Base-by-base conservation (phyloP, 2,888 invertebrate species). In the Erannis defoliaria region DNA sequence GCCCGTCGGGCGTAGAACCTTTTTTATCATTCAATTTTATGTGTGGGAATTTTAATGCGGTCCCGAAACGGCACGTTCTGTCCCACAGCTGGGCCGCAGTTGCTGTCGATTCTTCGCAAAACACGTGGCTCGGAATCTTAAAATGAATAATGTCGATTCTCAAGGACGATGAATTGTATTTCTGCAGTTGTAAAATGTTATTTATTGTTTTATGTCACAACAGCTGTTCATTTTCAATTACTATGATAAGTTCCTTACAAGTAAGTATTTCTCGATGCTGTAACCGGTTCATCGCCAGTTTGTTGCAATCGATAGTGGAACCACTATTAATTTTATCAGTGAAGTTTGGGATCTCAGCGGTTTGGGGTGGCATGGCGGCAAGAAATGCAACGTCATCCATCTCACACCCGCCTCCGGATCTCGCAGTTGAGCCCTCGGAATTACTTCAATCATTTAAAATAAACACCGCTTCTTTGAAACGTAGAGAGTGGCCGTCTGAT, bases 1-100 rank as follows among this genome's bases (percentile, higher is more conserved):
- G 89, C 85, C 88, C 84, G 81, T 82, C 80, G 82, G 81, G 78
- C 74, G 77, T 73, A 68, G 77, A 82, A 86, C 86, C 86, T 86
- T 91, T 71, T 87, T 86, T 86, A 81, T 78, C 84, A 87, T 86
- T 85, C 81, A 85, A 88, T 88, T 90, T 89, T 87, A 89, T 89
- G 84, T 90, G 90, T 92, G 93, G 90, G 92, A 92, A 92, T 91
- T 89, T 89, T 89, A 90, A 90, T 90, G 88, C 81, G 81, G 75
- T 75, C 78, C 83, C 82, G 77, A 85, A 90, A 88, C 80, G 92
- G 93, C 93, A 91, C 92, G 91, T 90, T 89, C 92, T 89, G 74
- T 80, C 74, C 77, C 81, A 84, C 93, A 93, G 90, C 90, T 93
- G 91, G 85, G 79, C 67, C 81, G 69, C 89, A 90, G 82, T 88